Percentiles rank a stretch among this genome's conserved stretches.
Evolutionary conservation across 1,140 invertebrate species (phyloP).

Genomic region (Zophobas atratus): DNA sequence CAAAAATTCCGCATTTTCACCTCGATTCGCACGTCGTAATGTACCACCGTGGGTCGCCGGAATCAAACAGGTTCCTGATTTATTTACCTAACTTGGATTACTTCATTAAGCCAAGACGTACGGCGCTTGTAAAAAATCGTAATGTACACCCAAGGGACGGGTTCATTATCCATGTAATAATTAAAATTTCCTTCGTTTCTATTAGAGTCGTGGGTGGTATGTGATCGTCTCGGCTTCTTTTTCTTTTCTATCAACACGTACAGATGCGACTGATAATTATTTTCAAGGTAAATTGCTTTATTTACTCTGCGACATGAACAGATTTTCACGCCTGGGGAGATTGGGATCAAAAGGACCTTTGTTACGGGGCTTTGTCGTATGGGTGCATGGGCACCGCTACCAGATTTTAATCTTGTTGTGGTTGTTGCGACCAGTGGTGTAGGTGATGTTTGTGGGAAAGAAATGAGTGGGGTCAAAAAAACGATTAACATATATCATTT

Average conservation of each 20-base stretch:
- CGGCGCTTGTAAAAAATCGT: not conserved
- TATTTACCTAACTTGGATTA: conserved; percentile 2
- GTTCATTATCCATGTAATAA: not conserved
- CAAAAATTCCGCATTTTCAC: not conserved
- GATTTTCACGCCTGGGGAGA: conserved; percentile 6
- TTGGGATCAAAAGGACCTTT: conserved; percentile 2
- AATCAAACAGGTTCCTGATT: not conserved
- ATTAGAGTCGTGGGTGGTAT: conserved; percentile 5
- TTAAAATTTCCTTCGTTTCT: conserved; percentile 6
- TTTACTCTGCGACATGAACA: not conserved
- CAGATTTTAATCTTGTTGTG: no score
- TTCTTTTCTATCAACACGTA: not conserved
- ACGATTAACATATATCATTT: no score
- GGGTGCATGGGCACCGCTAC: no score
- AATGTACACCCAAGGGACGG: not conserved
- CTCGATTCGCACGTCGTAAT: not conserved
- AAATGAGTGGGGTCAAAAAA: no score
- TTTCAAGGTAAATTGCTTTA: conserved; percentile 11
- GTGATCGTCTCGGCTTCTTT: not conserved
- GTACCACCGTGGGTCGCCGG: not conserved
- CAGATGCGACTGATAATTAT: not conserved
- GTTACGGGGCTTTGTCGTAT: not conserved
- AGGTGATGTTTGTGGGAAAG: no score
- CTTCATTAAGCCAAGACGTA: not conserved
- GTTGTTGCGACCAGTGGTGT: no score